Evolutionary conservation across 2,113 vertebrate species (phyloP).

Genomic region (Percina caprodes): DNA sequence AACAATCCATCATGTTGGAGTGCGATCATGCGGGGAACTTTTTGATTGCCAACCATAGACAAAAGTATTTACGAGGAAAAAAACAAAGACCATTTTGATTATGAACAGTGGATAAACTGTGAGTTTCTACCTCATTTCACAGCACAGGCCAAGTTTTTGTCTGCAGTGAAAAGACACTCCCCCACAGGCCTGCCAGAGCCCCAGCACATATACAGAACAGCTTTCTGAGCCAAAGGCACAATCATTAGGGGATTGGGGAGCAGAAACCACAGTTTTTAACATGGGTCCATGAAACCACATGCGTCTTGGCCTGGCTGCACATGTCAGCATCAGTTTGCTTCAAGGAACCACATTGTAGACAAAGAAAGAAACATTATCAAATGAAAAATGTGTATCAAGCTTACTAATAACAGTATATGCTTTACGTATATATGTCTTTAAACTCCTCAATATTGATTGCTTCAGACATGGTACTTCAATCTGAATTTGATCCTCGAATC

Average conservation of each 20-base stretch:
- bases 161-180: constrained; percentile 33
- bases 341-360: background rate
- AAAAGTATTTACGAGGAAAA: constrained; percentile 8
- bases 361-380: background rate
- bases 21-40: background rate
- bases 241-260: constrained; percentile 33
- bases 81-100: constrained; percentile 1
- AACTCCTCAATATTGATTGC: background rate
- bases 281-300: constrained; percentile 35
- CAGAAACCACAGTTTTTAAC: constrained; percentile 40
- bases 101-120: constrained; percentile 6
- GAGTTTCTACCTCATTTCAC: constrained; percentile 19
- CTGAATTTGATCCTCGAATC: background rate
- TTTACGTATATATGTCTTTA: background rate
- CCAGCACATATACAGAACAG: constrained; percentile 24
- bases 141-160: constrained; percentile 39
- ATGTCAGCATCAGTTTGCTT: constrained; percentile 37
- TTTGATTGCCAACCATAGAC: constrained; percentile 5
- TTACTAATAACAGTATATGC: background rate
- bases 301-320: constrained; percentile 6
- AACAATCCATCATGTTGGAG: constrained; percentile 2
- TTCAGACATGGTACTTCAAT: background rate
- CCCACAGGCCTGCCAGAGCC: constrained; percentile 22
- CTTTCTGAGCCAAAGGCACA: constrained; percentile 36
- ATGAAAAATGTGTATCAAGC: background rate